Evolutionary conservation across 2,113 vertebrate species (phyloP), one percentile per base, ranked within the genome.

Genomic region (Synchiropus splendidus): DNA sequence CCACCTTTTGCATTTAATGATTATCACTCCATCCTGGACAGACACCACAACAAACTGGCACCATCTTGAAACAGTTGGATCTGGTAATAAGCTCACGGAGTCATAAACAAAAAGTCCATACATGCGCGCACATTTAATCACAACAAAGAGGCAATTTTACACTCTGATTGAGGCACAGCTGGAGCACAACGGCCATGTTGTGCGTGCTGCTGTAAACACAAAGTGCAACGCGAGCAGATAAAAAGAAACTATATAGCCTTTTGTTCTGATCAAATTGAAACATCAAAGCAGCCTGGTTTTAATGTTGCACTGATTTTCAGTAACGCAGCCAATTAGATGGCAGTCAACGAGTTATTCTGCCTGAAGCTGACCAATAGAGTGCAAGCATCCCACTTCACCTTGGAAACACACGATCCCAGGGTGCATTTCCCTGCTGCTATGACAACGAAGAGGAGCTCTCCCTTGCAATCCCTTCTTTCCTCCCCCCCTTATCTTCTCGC

Each of bases 391-490:
- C 18, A 17, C 73, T 72, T 80, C 75, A 74, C 77, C 77, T 72
- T 77, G 77, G 74, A 80, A 79, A 80, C 79, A 70, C 55, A 56
- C 63, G 6, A 77, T 80, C 77, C 75, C 77, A 63, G 70, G 65
- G 77, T 72, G 79, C 71, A 72, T 78, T 80, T 80, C 64, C 62
- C 64, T 82, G 77, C 77, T 82, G 69, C 75, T 77, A 80, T 82
- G 75, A 78, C 79, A 77, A 82, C 75, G 53, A 36, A 62, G 30
- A 72, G 58, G 67, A 77, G 67, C 66, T 64, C 72, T 76, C 67
- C 69, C 72, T 62, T 14, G 48, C 64, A 62, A 62, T 64, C 48
- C 54, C 46, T 18, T 3, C 58, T 31, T 37, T 34, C 58, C 35
- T 48, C 35, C 21, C 36, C 42, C 48, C 40, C 52, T 21, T 44